Percentiles rank a stretch among this genome's conserved stretches.
phyloP scores from a whole-genome alignment of 2,888 invertebrate genomes.

The Polymixis flavicincta region DNA sequence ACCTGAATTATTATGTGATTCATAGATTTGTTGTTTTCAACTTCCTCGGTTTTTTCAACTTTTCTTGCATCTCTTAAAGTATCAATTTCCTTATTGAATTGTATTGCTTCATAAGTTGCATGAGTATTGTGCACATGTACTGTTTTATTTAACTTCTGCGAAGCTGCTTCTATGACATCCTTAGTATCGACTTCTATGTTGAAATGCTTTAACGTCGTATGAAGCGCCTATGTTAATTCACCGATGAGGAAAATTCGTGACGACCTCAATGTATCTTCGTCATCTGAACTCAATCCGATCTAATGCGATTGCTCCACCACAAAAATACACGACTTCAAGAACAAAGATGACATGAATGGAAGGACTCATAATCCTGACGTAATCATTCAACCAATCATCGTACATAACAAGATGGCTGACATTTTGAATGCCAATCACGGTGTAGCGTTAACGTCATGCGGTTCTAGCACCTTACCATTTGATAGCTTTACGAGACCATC shows the following conservation, averaged over 20 bases:
- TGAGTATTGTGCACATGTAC: slow-evolving; percentile 32
- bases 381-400: slow-evolving; percentile 77
- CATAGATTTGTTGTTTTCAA: slow-evolving; percentile 56
- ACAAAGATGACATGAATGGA: slow-evolving; percentile 75
- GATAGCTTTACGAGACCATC: slow-evolving; percentile 89
- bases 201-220: slow-evolving; percentile 35
- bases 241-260: slow-evolving; percentile 63
- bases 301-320: slow-evolving; percentile 55
- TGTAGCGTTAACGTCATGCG: slow-evolving; percentile 81
- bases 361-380: slow-evolving; percentile 77
- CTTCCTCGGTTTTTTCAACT: slow-evolving; percentile 55
- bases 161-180: slow-evolving; percentile 24
- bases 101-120: slow-evolving; percentile 39
- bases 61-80: slow-evolving; percentile 45
- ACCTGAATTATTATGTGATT: slow-evolving; percentile 62
- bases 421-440: slow-evolving; percentile 86
- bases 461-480: slow-evolving; percentile 86
- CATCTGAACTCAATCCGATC: slow-evolving; percentile 53
- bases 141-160: slow-evolving; percentile 28
- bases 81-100: slow-evolving; percentile 55
- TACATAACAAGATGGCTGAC: slow-evolving; percentile 85
- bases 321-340: slow-evolving; percentile 60
- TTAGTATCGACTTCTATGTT: slow-evolving; percentile 36
- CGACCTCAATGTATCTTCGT: slow-evolving; percentile 58
- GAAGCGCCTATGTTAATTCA: slow-evolving; percentile 44